Base-by-base conservation (phyloP, 2,797 vertebrate genomes). In the Fistularia tabacaria region DNA sequence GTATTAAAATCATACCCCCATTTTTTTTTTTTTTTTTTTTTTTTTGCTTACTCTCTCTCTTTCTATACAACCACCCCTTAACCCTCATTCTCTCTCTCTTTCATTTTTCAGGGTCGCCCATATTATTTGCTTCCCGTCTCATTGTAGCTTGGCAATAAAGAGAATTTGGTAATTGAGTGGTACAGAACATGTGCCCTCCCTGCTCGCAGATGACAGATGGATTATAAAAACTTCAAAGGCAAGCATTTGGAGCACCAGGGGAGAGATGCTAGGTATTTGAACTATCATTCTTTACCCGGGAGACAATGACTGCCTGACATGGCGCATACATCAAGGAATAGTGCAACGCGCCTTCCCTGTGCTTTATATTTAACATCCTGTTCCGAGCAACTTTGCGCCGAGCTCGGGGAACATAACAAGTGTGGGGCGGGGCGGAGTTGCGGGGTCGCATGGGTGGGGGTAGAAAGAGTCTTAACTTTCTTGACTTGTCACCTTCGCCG, bases 211-310 rank as follows among this genome's bases (percentile, higher is more conserved):
- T 96, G 94, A 97, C 96, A 98, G 97, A 99, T 98, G 95, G 97
- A 95, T 97, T 96, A 98, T 96, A 95, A 96, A 96, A 98, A 97
- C 96, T 97, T 99, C 95, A 99, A 97, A 98, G 95, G 88, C 82
- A 86, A 92, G 93, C 94, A 92, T 94, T 93, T 91, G 93, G 92
- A 94, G 93, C 93, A 93, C 94, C 95, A 91, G 91, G 94, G 94
- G 94, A 95, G 94, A 96, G 94, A 94, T 92, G 93, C 92, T 93
- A 95, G 95, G 95, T 97, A 96, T 96, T 95, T 97, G 94, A 97
- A 95, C 95, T 94, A 94, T 93, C 93, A 92, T 92, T 94, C 94
- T 94, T 94, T 94, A 95, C 96, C 95, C 95, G 93, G 92, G 96
- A 95, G 95, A 97, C 95, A 95, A 95, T 95, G 93, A 92, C 91